Evolutionary conservation across 2,888 invertebrate genomes (phyloP), one percentile per base, ranked within the genome.

Genomic region (Phyllotreta cruciferae): DNA sequence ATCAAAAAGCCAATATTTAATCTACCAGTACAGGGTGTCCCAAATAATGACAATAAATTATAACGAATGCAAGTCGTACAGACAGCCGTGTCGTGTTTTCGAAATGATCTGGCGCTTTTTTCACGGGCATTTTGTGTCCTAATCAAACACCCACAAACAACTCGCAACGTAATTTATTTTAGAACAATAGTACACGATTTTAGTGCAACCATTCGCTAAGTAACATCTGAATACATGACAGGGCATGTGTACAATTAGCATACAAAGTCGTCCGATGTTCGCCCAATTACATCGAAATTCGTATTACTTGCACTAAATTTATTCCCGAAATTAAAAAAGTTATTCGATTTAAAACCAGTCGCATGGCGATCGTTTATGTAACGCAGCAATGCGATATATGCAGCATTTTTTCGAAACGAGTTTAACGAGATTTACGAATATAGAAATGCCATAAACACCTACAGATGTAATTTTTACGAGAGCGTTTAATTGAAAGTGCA

Each of bases 141-240:
- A 69, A 74, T 71, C 66, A 78, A 77, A 78, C 80, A 78, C 80
- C 79, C 76, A 80, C 80, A 73, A 35, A 69, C 73, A 68, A 71
- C 71, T 73, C 74, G 66, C 76, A 78, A 78, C 78, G 78, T 78
- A 79, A 80, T 80, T 80, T 80, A 80, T 79, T 80, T 80, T 76
- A 74, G 78, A 78, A 80, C 80, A 80, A 80, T 80, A 78, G 80
- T 77, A 79, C 80, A 79, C 76, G 79, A 76, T 77, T 77, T 79
- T 78, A 80, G 78, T 79, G 78, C 77, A 77, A 78, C 75, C 77
- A 80, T 80, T 76, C 78, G 76, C 79, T 74, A 75, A 77, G 76
- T 76, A 76, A 79, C 80, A 79, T 77, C 77, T 77, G 78, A 79
- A 78, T 80, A 80, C 80, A 80, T 78, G 80, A 78, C 79, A 77